A percentile compares a stretch with the other conserved stretches of the same genome.
These are phyloP conservation scores for Periparus ater DNA, from an alignment of 2,797 vertebrate species.

Conservation along the genomic window DNA sequence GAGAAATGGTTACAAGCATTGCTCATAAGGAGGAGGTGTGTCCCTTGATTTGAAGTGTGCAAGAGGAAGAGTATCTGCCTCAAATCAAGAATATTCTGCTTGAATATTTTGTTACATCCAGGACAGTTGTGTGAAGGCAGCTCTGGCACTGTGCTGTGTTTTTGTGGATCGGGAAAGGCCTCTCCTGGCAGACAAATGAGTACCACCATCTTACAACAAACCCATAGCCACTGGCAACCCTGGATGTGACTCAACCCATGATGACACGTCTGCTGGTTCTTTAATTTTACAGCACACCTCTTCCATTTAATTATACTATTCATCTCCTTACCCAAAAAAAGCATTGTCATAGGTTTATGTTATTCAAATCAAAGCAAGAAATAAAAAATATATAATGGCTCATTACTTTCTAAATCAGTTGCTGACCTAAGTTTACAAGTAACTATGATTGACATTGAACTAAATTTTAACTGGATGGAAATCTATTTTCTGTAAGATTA, in stretches of 20 bases:
- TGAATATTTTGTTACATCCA: neutral
- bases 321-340: conserved; percentile 4
- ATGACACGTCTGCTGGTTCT: neutral
- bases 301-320: conserved; percentile 14
- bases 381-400: neutral
- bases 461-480: neutral
- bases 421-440: neutral
- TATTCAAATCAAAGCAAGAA: conserved; percentile 13
- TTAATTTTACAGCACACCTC: neutral
- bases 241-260: neutral
- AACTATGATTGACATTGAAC: neutral
- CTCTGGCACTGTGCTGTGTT: neutral
- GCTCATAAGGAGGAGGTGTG: neutral
- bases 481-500: neutral
- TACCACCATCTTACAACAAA: neutral
- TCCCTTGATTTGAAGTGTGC: neutral
- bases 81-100: neutral
- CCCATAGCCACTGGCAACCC: neutral
- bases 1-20: neutral
- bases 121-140: neutral
- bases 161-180: neutral
- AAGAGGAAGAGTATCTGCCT: neutral
- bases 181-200: neutral
- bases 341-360: neutral
- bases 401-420: neutral